These are phyloP conservation scores for Gastracanthus pulcherrimus DNA, from an alignment of 2,888 invertebrate species.

Conservation along the genomic window DNA sequence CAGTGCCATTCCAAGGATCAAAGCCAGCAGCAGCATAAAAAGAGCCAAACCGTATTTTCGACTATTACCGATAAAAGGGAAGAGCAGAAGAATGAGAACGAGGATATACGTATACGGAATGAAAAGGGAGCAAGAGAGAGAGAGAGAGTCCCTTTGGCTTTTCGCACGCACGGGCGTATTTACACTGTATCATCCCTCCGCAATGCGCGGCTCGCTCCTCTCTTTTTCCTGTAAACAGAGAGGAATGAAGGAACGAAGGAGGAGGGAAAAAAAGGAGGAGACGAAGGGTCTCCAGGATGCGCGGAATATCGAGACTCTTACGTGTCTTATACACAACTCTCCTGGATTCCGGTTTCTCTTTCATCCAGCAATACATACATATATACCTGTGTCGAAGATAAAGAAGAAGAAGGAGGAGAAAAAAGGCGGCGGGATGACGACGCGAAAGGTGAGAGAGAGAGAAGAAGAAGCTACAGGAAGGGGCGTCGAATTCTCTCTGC, in stretches of 20 bases:
- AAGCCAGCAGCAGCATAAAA: neutral
- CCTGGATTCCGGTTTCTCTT: slow-evolving; percentile 56
- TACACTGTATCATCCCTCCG: slow-evolving; percentile 17
- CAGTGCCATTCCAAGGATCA: neutral
- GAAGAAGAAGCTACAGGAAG: slow-evolving; percentile 40
- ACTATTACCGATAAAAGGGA: slow-evolving; percentile 11
- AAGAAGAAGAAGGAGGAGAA: neutral
- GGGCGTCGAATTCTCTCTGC: slow-evolving; percentile 50
- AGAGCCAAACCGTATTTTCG: neutral
- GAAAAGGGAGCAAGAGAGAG: neutral
- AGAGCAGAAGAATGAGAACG: neutral
- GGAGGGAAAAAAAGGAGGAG: neutral
- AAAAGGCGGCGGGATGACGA: slow-evolving; percentile 8
- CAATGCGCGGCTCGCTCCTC: no score
- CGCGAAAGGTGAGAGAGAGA: slow-evolving; percentile 21
- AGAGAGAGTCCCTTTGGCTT: slow-evolving; percentile 20
- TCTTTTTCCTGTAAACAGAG: slow-evolving; percentile 45
- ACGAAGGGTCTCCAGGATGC: neutral
- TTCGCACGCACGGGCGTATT: slow-evolving; percentile 31
- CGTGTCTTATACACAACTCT: slow-evolving; percentile 16
- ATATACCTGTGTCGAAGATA: slow-evolving; percentile 6
- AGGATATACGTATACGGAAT: no score
- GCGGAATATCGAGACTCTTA: slow-evolving; percentile 38
- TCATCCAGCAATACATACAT: slow-evolving; percentile 7
- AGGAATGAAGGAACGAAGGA: neutral